Percentiles rank a stretch among this genome's conserved stretches.
These are phyloP conservation scores for Crossocerus cetratus DNA, from an alignment of 2,888 invertebrate species.

Conservation along the genomic window DNA sequence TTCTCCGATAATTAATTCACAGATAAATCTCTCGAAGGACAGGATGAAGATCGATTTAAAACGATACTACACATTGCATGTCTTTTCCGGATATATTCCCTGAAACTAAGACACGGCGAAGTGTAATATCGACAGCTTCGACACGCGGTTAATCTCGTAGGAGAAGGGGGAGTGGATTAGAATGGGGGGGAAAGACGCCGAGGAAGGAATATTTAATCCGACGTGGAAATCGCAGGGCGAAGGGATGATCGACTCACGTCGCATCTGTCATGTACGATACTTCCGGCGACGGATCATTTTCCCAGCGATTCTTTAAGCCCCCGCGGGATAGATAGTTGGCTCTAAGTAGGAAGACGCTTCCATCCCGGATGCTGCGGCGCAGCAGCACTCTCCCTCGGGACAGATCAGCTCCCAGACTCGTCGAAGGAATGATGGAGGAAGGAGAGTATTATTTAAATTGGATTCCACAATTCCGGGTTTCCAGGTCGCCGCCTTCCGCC, in stretches of 20 bases:
- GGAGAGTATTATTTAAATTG: conserved; percentile 65
- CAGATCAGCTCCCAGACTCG: conserved; percentile 24
- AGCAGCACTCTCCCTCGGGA: conserved; percentile 21
- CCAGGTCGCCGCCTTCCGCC: conserved; percentile 39
- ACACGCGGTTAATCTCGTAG: conserved; percentile 9
- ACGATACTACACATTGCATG: too few relatives aligned
- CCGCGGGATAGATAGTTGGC: conserved; percentile 48
- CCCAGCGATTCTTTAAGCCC: conserved; percentile 42
- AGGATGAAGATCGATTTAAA: too few relatives aligned
- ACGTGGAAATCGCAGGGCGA: conserved; percentile 19
- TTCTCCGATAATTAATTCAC: too few relatives aligned
- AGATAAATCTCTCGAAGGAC: too few relatives aligned
- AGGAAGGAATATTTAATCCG: conserved; percentile 39
- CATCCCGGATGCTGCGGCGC: not conserved
- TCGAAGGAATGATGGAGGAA: conserved; percentile 10
- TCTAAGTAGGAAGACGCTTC: not conserved
- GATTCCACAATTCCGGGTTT: conserved; percentile 59
- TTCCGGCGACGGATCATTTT: conserved; percentile 54
- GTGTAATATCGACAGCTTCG: not conserved
- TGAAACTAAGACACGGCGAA: too few relatives aligned
- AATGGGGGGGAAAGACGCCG: conserved; percentile 38
- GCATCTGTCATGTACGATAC: conserved; percentile 34
- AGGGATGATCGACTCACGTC: not conserved
- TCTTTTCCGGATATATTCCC: too few relatives aligned
- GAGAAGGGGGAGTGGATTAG: conserved; percentile 42